These are phyloP conservation scores for Cenopis cana DNA, from an alignment of 2,888 invertebrate species.

Conservation along the genomic window DNA sequence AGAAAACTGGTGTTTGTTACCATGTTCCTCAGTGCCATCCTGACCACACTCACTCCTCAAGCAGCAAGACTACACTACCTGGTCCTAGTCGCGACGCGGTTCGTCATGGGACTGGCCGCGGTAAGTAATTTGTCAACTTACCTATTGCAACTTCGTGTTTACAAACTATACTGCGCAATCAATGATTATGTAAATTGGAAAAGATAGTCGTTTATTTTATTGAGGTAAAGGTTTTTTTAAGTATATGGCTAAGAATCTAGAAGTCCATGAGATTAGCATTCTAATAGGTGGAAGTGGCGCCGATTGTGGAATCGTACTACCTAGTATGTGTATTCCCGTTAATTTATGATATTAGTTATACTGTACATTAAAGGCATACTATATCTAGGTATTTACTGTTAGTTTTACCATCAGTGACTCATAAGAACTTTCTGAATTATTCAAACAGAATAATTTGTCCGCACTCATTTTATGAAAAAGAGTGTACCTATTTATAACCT, in stretches of 20 bases:
- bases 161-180: slow-evolving; percentile 23
- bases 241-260: slow-evolving; percentile 15
- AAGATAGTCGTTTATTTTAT: slow-evolving; percentile 30
- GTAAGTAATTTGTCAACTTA: slow-evolving; percentile 74
- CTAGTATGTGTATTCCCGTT: not conserved
- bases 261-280: slow-evolving; percentile 2
- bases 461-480: too few species aligned
- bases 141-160: slow-evolving; percentile 25
- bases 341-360: not conserved
- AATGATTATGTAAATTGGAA: slow-evolving; percentile 39
- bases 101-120: slow-evolving; percentile 86
- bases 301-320: not conserved
- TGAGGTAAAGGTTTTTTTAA: slow-evolving; percentile 28
- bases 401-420: not conserved
- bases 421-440: not conserved
- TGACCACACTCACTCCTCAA: slow-evolving; percentile 87
- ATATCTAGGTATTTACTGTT: not conserved
- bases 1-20: slow-evolving; percentile 85
- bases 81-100: slow-evolving; percentile 84
- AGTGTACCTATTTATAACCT: too few species aligned
- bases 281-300: not conserved
- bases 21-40: slow-evolving; percentile 79
- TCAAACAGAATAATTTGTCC: not conserved
- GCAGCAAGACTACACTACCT: slow-evolving; percentile 85
- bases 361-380: not conserved